Conservation (phyloP, 2,113 vertebrate species). For the Junco hyemalis region DNA sequence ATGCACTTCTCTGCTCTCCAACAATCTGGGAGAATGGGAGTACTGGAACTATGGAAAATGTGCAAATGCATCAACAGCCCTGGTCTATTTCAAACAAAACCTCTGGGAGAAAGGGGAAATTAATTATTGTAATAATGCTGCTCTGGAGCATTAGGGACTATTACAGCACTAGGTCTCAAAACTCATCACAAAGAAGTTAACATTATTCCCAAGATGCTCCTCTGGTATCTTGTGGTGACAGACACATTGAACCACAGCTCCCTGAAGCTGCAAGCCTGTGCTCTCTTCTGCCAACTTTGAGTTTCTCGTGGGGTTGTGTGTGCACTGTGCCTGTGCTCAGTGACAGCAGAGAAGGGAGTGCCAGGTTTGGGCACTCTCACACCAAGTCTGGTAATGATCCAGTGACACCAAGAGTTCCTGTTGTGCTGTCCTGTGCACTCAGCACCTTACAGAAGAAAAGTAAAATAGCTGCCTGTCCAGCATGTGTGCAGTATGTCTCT, state of each 20-base stretch:
- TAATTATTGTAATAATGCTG: background rate
- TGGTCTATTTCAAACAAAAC: background rate
- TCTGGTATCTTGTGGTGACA: fast-evolving
- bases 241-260: background rate
- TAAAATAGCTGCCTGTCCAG: background rate
- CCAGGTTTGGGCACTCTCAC: background rate
- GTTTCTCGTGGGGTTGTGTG: fast-evolving
- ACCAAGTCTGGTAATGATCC: background rate
- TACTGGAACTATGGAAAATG: background rate
- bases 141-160: background rate
- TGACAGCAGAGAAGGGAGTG: background rate
- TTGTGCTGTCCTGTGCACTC: background rate
- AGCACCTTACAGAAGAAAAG: background rate
- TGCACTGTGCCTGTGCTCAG: fast-evolving
- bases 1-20: background rate
- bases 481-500: background rate
- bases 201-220: background rate
- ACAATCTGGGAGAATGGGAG: background rate
- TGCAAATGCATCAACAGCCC: background rate
- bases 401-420: background rate
- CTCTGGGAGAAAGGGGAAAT: background rate
- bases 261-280: background rate
- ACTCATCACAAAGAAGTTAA: background rate
- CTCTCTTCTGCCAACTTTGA: background rate
- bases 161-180: background rate